These are phyloP conservation scores for Heteractis magnifica DNA, from an alignment of 92 coral and sea anemone genomes.

Conservation along the genomic window DNA sequence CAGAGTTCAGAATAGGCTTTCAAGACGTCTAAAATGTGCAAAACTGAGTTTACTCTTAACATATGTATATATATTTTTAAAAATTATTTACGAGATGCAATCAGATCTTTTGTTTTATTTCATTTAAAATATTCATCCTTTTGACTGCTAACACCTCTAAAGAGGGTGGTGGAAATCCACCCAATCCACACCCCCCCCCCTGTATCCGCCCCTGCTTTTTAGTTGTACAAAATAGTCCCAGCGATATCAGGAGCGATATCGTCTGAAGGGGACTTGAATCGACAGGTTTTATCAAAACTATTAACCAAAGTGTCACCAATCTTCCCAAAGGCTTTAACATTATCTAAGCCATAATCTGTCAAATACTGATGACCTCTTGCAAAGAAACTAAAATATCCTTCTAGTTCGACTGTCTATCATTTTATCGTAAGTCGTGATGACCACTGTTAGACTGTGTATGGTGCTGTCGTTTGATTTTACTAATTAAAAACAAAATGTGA, in stretches of 20 bases:
- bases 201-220: no score
- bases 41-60: no score
- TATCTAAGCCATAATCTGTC: conserved; percentile 4
- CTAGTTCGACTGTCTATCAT: not conserved
- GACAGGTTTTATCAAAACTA: conserved; percentile 1
- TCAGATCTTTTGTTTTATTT: no score
- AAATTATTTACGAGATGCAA: no score
- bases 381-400: not conserved
- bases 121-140: no score
- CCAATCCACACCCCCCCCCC: no score
- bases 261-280: not conserved
- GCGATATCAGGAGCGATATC: not conserved
- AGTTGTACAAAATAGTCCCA: not conserved
- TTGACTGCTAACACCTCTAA: no score
- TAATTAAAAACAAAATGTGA: not conserved
- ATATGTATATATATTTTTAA: no score
- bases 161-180: no score
- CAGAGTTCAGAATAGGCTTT: no score
- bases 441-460: not conserved
- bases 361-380: not conserved
- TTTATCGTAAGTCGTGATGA: not conserved
- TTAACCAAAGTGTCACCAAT: not conserved
- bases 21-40: no score
- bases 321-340: not conserved
- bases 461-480: not conserved